Percentiles rank a stretch among this genome's conserved stretches.
Evolutionary conservation across 2,888 invertebrate genomes (phyloP).

Genomic region (Archaeoteleia sp.): DNA sequence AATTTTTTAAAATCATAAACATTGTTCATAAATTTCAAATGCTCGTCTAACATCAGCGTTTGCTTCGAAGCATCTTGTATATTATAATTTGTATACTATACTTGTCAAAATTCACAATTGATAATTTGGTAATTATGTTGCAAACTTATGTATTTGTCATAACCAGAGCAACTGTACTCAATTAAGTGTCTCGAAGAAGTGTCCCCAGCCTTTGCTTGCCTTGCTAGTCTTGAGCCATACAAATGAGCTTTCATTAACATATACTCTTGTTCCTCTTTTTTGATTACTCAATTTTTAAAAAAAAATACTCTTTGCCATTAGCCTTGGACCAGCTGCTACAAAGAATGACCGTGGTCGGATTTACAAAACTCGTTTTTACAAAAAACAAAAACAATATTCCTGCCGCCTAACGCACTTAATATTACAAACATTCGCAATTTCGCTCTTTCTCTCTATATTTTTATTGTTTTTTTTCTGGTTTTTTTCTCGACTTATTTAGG

Average conservation of each 20-base stretch:
- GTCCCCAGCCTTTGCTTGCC: constrained; percentile 11
- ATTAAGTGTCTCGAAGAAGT: no score
- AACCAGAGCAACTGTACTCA: neutral
- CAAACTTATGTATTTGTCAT: constrained; percentile 5
- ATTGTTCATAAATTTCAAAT: no score
- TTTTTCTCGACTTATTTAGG: constrained; percentile 35
- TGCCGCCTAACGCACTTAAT: constrained; percentile 13
- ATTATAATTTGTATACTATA: no score
- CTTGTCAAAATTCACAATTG: no score
- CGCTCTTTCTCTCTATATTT: constrained; percentile 17
- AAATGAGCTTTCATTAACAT: constrained; percentile 41
- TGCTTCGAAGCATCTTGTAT: no score
- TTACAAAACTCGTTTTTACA: constrained; percentile 20
- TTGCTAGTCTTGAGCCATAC: constrained; percentile 13
- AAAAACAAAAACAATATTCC: constrained; percentile 10
- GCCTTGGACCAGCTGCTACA: constrained; percentile 62
- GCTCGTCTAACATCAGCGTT: no score
- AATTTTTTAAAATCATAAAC: no score
- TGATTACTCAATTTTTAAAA: constrained; percentile 13
- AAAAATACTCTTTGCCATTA: constrained; percentile 36
- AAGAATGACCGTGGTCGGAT: constrained; percentile 33
- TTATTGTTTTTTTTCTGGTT: constrained; percentile 17
- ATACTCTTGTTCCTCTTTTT: constrained; percentile 5
- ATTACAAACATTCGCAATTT: constrained; percentile 5
- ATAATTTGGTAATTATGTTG: no score